These are phyloP conservation scores for Uria aalge DNA, from an alignment of 2,113 vertebrate species.

Conservation along the genomic window DNA sequence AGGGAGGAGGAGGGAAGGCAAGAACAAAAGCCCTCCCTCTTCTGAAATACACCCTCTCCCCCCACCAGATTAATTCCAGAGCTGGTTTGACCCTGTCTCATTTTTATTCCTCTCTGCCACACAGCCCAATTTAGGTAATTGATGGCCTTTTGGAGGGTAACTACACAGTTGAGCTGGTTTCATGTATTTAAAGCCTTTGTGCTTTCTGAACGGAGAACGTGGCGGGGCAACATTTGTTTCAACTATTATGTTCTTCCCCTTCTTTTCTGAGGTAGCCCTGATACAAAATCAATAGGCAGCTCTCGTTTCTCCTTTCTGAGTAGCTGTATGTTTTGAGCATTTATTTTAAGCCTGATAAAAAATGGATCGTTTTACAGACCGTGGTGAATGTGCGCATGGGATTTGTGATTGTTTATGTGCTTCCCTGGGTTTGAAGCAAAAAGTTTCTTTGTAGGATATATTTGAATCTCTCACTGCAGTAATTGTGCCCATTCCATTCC, in stretches of 20 bases:
- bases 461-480: not conserved
- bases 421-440: not conserved
- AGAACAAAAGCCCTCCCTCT: not conserved
- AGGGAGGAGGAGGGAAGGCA: not conserved
- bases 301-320: not conserved
- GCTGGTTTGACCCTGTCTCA: not conserved
- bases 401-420: not conserved
- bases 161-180: not conserved
- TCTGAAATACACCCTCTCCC: not conserved
- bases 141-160: not conserved
- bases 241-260: not conserved
- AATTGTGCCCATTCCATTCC: not conserved
- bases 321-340: not conserved
- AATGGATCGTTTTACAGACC: not conserved
- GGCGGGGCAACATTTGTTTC: not conserved
- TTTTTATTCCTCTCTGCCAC: not conserved
- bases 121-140: not conserved
- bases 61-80: not conserved
- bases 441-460: not conserved
- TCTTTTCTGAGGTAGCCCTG: not conserved
- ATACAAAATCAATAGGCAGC: constrained; percentile 27
- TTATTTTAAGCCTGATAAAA: constrained; percentile 10
- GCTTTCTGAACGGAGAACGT: not conserved
- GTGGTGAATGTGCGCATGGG: not conserved
- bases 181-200: not conserved